Conservation (phyloP, 1,140 invertebrate genomes). For the Drepana arcuata region DNA sequence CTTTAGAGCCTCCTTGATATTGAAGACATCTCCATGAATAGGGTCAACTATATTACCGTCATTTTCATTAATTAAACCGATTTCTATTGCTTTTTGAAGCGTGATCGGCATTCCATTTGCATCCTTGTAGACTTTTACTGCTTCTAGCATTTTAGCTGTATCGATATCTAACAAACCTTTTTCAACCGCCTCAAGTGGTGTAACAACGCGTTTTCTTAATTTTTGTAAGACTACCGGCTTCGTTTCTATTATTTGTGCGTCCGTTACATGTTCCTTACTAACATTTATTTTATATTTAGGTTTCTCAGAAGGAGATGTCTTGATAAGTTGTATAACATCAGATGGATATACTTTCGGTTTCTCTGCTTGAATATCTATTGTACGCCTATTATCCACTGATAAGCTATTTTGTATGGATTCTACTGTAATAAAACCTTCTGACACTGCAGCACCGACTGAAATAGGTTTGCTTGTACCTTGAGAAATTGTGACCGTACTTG, state of each 20-base stretch:
- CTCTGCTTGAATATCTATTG: conserved; percentile 27
- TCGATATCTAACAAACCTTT: conserved; percentile 82
- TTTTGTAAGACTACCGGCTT: conserved; percentile 84
- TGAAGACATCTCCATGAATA: conserved; percentile 83
- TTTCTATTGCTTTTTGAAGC: conserved; percentile 83
- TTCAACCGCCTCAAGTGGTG: conserved; percentile 79
- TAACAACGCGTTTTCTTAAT: conserved; percentile 81
- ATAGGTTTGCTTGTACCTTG: conserved; percentile 31
- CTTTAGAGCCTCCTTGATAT: conserved; percentile 87
- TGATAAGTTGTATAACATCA: conserved; percentile 45
- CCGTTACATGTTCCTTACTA: conserved; percentile 71
- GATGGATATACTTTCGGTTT: conserved; percentile 44
- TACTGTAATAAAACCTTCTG: conserved; percentile 59
- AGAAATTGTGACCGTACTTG: conserved; percentile 13
- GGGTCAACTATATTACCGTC: conserved; percentile 88
- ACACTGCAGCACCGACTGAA: conserved; percentile 54
- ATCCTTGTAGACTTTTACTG: conserved; percentile 69
- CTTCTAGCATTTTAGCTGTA: conserved; percentile 80
- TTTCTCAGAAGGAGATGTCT: conserved; percentile 74
- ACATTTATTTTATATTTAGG: conserved; percentile 79
- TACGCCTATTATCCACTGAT: conserved; percentile 42
- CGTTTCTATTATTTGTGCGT: conserved; percentile 73
- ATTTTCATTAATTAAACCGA: conserved; percentile 82
- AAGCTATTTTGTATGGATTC: conserved; percentile 55
- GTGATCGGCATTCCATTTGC: conserved; percentile 76